Evolutionary conservation across 2,113 vertebrate genomes (phyloP).

Genomic region (Tenebrosternarchus preto): DNA sequence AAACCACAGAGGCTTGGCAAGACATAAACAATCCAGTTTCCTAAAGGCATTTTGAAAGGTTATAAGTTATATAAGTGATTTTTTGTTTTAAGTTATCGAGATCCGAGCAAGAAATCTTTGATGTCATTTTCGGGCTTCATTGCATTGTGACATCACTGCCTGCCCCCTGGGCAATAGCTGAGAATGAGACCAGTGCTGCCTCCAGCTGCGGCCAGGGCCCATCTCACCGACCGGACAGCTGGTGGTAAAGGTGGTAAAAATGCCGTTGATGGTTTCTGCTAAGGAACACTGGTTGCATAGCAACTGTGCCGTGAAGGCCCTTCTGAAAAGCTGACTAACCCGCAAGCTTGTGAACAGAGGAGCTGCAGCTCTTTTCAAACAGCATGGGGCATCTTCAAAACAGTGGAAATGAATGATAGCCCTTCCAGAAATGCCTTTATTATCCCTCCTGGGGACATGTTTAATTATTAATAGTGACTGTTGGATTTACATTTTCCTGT

Average conservation of each 20-base stretch:
- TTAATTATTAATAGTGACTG: too few relatives aligned
- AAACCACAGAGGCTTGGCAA: too few relatives aligned
- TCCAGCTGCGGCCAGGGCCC: not conserved
- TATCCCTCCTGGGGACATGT: too few relatives aligned
- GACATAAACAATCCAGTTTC: not conserved
- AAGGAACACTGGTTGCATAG: conserved; percentile 30
- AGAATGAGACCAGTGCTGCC: not conserved
- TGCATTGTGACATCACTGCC: not conserved
- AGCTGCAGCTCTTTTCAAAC: not conserved
- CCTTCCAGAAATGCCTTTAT: too few relatives aligned
- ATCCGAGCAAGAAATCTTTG: not conserved
- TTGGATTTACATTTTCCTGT: too few relatives aligned
- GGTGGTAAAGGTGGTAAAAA: conserved; percentile 49
- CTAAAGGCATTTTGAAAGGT: not conserved
- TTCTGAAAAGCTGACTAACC: not conserved
- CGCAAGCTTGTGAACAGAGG: not conserved
- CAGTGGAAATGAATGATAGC: not conserved
- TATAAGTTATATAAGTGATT: not conserved
- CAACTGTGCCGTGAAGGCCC: conserved; percentile 2
- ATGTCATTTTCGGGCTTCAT: too few relatives aligned
- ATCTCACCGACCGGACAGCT: not conserved
- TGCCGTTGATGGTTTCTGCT: conserved; percentile 38
- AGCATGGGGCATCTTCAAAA: not conserved
- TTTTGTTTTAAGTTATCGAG: not conserved
- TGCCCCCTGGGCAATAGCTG: not conserved